Evolutionary conservation across 2,888 invertebrate species (phyloP), one percentile per base, ranked within the genome.

Genomic region (Brenthis ino): DNA sequence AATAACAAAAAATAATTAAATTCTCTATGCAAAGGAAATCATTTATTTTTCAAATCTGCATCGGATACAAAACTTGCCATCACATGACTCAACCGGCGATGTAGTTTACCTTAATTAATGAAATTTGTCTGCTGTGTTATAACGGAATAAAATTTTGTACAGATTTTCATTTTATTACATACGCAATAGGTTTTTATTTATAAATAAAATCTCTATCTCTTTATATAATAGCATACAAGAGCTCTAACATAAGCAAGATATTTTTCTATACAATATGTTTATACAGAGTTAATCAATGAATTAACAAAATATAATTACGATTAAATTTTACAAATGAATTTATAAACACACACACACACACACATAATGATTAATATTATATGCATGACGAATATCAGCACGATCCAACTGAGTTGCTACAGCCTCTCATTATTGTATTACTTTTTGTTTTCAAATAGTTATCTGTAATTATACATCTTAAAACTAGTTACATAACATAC

Each of bases 61-160:
- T 43, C 43, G 24, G 37, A 54, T 13, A 63, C 24, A 24, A 53
- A 55, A 43, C 33, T 64, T 20, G 43, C 51, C 16, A 53, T 6
- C 51, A 16, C 33, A 33, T 73, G 72, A 75, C 48, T 72, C 75
- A 73, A 71, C 72, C 74, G 73, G 73, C 71, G 11, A 43, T 11
- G 37, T 43, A 8, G 37, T 63, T 68, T 50, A 37, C 66, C 65
- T 68, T 67, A 68, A 64, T 73, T 57, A 65, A n/a, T 16, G 16
- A 68, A 57, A 57, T 51, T 48, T 68, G 33, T 48, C 61, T 33
- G 37, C 61, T 67, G 63, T 55, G 43, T 55, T 63, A 48, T 75
- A 71, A 74, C 71, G 11, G 8, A 43, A 43, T 43, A 11, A 11
- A 43, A 43, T 43, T 1, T 8, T 11, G 8, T 43, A 11, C 37